phyloP scores from a whole-genome alignment of 1,140 invertebrate genomes.

The Ptiloglossa arizonensis region DNA sequence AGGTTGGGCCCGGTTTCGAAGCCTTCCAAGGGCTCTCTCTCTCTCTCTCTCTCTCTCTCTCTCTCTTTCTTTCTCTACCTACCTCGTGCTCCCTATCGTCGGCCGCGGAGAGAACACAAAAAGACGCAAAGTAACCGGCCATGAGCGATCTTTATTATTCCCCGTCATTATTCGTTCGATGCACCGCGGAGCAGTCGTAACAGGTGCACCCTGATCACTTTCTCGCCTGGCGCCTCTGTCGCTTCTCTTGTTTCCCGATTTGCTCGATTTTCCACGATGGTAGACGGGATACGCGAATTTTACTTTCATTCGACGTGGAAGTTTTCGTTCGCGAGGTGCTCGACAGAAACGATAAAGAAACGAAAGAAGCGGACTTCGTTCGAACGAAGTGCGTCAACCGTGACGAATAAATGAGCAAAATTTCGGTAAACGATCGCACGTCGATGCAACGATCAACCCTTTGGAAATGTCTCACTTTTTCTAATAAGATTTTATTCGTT shows the following conservation, averaged over 20 bases:
- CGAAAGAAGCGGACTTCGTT: not conserved
- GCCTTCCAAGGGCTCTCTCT: constrained; percentile 43
- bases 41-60: constrained; percentile 11
- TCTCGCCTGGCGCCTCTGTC: constrained; percentile 34
- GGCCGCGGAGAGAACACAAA: constrained; percentile 20
- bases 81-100: constrained; percentile 5
- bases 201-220: constrained; percentile 46
- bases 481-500: too few relatives aligned
- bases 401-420: too few relatives aligned
- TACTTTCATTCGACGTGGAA: not conserved
- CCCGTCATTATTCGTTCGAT: constrained; percentile 48
- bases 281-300: not conserved
- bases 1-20: constrained; percentile 51
- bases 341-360: not conserved
- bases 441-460: too few relatives aligned
- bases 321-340: not conserved
- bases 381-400: too few relatives aligned
- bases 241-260: not conserved
- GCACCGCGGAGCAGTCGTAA: constrained; percentile 33
- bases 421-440: too few relatives aligned
- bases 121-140: constrained; percentile 1
- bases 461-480: too few relatives aligned
- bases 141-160: constrained; percentile 54
- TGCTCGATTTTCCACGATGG: not conserved
- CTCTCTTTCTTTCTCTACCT: not conserved